phyloP scores from a whole-genome alignment of 2,888 invertebrate genomes.

The Homarus gammarus region DNA sequence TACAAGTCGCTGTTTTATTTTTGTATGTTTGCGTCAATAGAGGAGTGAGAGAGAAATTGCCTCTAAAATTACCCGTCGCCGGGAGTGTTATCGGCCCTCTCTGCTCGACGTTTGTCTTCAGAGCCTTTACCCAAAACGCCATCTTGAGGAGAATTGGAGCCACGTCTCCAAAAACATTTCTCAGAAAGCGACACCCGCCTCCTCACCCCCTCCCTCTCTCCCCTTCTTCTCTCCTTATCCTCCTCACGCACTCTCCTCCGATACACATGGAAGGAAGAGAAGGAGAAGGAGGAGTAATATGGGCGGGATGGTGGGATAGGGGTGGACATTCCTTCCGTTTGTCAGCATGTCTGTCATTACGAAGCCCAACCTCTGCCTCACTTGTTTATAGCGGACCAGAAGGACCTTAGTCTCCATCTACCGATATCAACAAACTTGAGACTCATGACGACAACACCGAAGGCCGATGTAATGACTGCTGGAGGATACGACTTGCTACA shows the following conservation, averaged over 20 bases:
- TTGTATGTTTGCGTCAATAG: not conserved
- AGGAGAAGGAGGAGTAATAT: not conserved
- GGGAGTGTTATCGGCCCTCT: not conserved
- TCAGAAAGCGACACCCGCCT: not conserved
- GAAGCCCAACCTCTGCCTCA: not conserved
- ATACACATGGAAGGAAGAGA: not conserved
- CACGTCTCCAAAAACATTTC: not conserved
- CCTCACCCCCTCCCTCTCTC: not conserved
- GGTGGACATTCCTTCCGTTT: not conserved
- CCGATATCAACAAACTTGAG: not conserved
- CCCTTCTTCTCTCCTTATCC: not conserved
- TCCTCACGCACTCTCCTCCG: not conserved
- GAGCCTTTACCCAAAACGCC: not conserved
- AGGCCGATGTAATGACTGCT: not conserved
- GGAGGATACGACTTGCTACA: not conserved
- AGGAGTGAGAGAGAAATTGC: not conserved
- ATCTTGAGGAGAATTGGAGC: conserved; percentile 2
- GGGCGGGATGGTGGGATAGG: not conserved
- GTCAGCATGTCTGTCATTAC: not conserved
- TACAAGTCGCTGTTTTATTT: not conserved
- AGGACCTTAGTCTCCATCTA: not conserved
- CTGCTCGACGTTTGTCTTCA: not conserved
- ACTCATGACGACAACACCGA: not conserved
- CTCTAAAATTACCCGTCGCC: not conserved
- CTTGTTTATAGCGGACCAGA: not conserved